Conservation (phyloP, 1,140 invertebrate species). For the Eufriesea mexicana region DNA sequence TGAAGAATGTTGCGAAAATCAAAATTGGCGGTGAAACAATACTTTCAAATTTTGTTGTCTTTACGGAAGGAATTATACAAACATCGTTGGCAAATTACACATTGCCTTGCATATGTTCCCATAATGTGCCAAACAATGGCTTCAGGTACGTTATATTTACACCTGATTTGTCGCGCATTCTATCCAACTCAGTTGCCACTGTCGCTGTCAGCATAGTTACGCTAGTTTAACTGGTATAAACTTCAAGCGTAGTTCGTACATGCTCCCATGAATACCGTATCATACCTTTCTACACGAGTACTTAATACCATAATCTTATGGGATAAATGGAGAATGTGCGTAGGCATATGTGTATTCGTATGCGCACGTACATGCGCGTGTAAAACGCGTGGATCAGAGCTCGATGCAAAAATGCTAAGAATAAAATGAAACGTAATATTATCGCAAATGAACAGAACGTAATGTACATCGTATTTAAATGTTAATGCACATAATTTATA, state of each 20-base stretch:
- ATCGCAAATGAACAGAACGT: background rate
- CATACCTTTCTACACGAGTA: constrained; percentile 64
- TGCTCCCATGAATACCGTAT: constrained; percentile 58
- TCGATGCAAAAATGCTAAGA: background rate
- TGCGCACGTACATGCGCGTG: background rate
- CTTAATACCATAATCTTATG: constrained; percentile 65
- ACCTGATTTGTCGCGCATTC: constrained; percentile 50
- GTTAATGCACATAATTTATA: no score
- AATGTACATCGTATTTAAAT: background rate
- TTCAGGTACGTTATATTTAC: constrained; percentile 36
- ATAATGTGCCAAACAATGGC: background rate
- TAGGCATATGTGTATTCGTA: constrained; percentile 1
- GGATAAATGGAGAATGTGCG: constrained; percentile 3
- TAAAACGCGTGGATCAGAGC: background rate
- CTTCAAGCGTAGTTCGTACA: constrained; percentile 63
- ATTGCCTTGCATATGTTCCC: background rate
- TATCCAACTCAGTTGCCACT: constrained; percentile 36
- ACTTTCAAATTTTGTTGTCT: background rate
- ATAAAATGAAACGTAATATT: background rate
- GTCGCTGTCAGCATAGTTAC: constrained; percentile 6
- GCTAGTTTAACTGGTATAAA: constrained; percentile 60
- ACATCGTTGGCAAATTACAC: background rate
- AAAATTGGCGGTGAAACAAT: no score
- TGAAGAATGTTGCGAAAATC: no score
- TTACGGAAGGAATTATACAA: background rate